Evolutionary conservation across 2,113 vertebrate genomes (phyloP).

Genomic region (Lucifuga dentata): DNA sequence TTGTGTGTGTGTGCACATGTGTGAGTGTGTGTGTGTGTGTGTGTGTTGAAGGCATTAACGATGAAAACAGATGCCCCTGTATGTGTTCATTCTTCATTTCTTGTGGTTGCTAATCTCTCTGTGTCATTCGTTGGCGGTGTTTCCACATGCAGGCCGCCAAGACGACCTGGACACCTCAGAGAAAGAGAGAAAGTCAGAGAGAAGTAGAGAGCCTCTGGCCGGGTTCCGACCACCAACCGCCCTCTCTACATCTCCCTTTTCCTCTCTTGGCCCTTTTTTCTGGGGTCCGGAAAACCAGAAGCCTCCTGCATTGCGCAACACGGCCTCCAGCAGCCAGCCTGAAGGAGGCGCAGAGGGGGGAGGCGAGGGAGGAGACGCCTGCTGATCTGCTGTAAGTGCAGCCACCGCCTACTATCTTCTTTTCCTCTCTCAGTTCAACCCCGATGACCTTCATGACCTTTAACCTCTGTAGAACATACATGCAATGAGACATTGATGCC

Average conservation of each 20-base stretch:
- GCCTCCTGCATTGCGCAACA: constrained; percentile 82
- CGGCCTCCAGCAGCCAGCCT: constrained; percentile 61
- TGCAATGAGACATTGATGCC: too few relatives aligned
- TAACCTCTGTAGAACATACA: too few relatives aligned
- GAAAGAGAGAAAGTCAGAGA: not conserved
- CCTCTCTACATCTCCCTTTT: constrained; percentile 73
- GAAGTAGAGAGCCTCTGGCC: constrained; percentile 15
- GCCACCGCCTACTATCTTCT: too few relatives aligned
- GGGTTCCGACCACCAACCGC: constrained; percentile 69
- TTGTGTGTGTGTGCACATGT: not conserved
- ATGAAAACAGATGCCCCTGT: constrained; percentile 53
- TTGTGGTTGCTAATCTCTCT: constrained; percentile 78
- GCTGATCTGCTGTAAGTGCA: constrained; percentile 3
- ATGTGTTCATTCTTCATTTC: not conserved
- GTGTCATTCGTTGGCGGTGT: constrained; percentile 63
- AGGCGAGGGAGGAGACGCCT: not conserved
- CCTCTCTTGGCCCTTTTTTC: constrained; percentile 70
- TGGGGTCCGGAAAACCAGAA: constrained; percentile 83
- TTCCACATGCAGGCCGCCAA: constrained; percentile 51
- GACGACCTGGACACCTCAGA: constrained; percentile 21
- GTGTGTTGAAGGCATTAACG: constrained; percentile 11
- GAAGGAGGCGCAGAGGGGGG: not conserved
- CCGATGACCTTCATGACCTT: too few relatives aligned
- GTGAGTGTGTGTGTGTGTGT: constrained; percentile 5
- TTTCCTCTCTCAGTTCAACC: too few relatives aligned